phyloP scores from a whole-genome alignment of 2,113 vertebrate genomes.

The Phalacrocorax aristotelis region DNA sequence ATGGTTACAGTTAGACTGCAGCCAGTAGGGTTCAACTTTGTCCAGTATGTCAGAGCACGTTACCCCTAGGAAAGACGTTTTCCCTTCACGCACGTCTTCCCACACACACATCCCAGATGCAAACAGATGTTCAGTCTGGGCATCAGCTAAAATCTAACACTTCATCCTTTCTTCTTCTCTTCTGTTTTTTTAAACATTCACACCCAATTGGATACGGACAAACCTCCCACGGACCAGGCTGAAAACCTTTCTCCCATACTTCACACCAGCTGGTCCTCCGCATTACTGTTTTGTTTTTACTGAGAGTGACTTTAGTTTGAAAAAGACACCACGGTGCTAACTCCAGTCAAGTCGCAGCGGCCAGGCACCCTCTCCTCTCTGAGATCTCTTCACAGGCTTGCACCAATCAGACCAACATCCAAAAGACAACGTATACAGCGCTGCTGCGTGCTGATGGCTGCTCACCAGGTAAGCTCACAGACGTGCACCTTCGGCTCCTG shows the following conservation, averaged over 20 bases:
- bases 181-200: neutral
- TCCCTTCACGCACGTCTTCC: neutral
- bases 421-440: rapidly evolving
- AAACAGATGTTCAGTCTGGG: too few relatives aligned
- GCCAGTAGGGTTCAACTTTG: neutral
- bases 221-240: neutral
- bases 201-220: neutral
- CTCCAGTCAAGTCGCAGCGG: neutral
- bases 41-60: neutral
- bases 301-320: neutral
- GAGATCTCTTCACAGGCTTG: neutral
- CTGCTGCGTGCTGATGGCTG: neutral
- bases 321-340: neutral
- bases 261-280: neutral
- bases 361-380: neutral
- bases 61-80: neutral
- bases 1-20: neutral
- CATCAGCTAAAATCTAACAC: neutral
- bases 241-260: neutral
- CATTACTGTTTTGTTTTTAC: neutral
- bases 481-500: neutral
- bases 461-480: neutral
- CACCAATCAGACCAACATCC: neutral
- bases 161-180: neutral
- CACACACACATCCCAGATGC: neutral